Base-by-base conservation (phyloP, 1,140 invertebrate species). In the Drosophila repletoides region DNA sequence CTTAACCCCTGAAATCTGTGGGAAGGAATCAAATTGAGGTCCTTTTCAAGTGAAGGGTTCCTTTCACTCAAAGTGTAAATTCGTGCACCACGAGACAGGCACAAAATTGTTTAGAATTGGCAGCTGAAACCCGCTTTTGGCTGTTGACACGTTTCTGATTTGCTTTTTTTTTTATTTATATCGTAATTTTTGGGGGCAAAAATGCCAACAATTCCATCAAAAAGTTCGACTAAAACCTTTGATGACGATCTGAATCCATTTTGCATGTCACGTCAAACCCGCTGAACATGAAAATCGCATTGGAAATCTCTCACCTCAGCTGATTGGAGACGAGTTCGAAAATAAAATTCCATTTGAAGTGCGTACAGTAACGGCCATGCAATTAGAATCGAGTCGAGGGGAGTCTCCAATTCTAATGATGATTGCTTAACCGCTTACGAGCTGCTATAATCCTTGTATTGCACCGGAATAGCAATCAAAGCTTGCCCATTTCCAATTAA, bases 371-470 rank as follows among this genome's bases (percentile, higher is more conserved):
- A n/a, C 22, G n/a, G 17, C 52, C 51, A 28, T 6, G 52, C 38
- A 61, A 67, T 61, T 61, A 61, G 43, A 17, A 58, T 6, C 1
- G 29, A 41, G 6, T 29, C 21, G 19, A 51, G 38, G 12, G n/a
- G n/a, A n/a, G n/a, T n/a, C n/a, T n/a, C 38, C 28, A 24, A 17
- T 45, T 55, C 55, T 79, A 84, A 84, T 84, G 80, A 69, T 84
- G 79, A 84, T 84, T 84, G 80, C 74, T 29, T 64, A 84, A 84
- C 79, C 80, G 74, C 80, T 84, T 84, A 84, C 61, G 80, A 71
- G 29, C 61, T 56, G 60, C 48, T 29, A 51, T 49, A 64, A 69
- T 41, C 46, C 46, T 55, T 41, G 41, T 24, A 28, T 36, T 40
- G 15, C 12, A 24, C 19, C 43, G 17, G 10, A 28, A 38, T 38